Base-by-base conservation (phyloP, 1,140 invertebrate species). In the Plectrocnemia conspersa region DNA sequence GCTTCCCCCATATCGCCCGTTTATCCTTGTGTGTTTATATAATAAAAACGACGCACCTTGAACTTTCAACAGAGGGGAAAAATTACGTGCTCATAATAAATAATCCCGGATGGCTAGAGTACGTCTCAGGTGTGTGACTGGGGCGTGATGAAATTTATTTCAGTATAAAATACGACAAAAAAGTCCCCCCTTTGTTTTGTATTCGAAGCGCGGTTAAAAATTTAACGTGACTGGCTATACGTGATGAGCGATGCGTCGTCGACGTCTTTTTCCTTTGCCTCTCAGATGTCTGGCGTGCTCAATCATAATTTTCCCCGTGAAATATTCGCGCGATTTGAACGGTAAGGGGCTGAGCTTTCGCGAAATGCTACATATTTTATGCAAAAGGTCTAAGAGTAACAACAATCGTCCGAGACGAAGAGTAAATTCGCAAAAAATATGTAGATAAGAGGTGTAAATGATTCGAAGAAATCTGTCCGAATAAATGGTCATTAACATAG, bases 1-100 rank as follows among this genome's bases (percentile, higher is more conserved):
- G 58, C 58, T 47, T 29, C 54, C 44, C 27, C 44, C 35, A 54
- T 42, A 23, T 53, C 38, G 40, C 27, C 29, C 10, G 22, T 25
- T 22, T 38, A 13, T n/a, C n/a, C n/a, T 38, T 18, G 36, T 40
- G 21, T 35, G 46, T 52, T 52, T 59, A 54, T 38, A 55, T 55
- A 59, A 55, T 52, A 59, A 52, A 59, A 55, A 32, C 45, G 57
- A 29, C 11, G 52, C 44, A 22, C 45, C 45, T 9, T 11, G 21
- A 24, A 44, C 25, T 24, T 24, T 11, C 22, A 40, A 15, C 23
- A n/a, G n/a, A 44, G 46, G 42, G 52, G 56, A 59, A 59, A 59
- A 56, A 35, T 48, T 56, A 60, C 58, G 58, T 56, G 58, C 49
- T 56, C 44, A 60, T 60, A 56, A 60, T 60, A 60, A 60, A 60